Base-by-base conservation (phyloP, 2,888 invertebrate genomes). In the Stenichneumon culpator region DNA sequence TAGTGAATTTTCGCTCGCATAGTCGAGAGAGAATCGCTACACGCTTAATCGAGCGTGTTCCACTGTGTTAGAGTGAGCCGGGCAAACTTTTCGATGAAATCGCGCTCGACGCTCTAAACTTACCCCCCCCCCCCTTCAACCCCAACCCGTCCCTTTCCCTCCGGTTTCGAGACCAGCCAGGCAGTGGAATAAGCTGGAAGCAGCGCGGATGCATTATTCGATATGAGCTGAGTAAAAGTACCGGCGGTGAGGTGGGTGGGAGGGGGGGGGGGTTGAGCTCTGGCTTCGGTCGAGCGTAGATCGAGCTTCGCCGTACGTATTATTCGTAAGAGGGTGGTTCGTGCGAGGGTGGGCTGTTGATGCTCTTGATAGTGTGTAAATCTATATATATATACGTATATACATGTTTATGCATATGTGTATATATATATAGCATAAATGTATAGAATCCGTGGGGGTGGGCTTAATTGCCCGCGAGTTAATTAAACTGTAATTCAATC, bases 401-500 rank as follows among this genome's bases (percentile, higher is more conserved):
- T 69, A 6, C 39, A 69, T 72, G 28, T 72, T 16, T 79, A 39
- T 44, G 25, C 11, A 39, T 36, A 39, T 65, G 19, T 73, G 16
- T 79, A 4, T n/a, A 16, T 44, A 39, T 14, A 57, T 28, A 57
- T 25, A 4, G 11, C 6, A 57, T 25, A 57, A 22, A 25, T 9
- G 28, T 14, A 16, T 9, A 60, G 32, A n/a, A 16, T 28, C 14
- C 4, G 82, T 65, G 82, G 84, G 90, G 89, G 87, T 89, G 88
- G 87, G 87, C 89, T 92, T 92, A 92, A 93, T 92, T 92, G 92
- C 92, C 92, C 92, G 90, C 92, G 92, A 93, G 92, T 92, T 92
- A 93, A 93, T 93, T 93, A 92, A 93, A 93, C 93, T 93, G 93
- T 93, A 92, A 93, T 93, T 93, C 93, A 92, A 93, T 93, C 93